Conservation (phyloP, 1,140 invertebrate genomes). For the Drosophila funebris region DNA sequence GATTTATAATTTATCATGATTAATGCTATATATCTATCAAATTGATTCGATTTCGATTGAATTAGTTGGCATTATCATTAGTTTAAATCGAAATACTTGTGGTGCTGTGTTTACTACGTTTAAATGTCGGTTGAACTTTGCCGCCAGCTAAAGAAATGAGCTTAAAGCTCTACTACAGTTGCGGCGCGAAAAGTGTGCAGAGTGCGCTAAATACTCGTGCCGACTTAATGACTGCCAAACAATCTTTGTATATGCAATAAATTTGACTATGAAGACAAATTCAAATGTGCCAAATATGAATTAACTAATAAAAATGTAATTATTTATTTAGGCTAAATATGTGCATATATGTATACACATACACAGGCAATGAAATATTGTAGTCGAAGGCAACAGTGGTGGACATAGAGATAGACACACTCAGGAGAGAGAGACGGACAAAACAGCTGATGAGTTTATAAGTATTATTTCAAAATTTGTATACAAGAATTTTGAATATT, state of each 20-base stretch:
- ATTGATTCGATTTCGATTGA: too few relatives aligned
- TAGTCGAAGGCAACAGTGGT: not conserved
- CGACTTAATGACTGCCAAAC: not conserved
- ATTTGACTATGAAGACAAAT: not conserved
- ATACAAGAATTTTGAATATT: conserved; percentile 48
- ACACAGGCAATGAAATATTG: too few relatives aligned
- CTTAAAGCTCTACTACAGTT: conserved; percentile 28
- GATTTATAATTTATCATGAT: too few relatives aligned
- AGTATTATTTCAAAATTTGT: conserved; percentile 24
- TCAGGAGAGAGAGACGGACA: not conserved
- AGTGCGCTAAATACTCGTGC: not conserved
- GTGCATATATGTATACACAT: not conserved
- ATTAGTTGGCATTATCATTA: too few relatives aligned
- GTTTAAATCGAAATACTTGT: too few relatives aligned
- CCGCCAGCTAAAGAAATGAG: not conserved
- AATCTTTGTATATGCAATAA: conserved; percentile 2
- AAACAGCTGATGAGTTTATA: conserved; percentile 5
- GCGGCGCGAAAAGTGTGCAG: conserved; percentile 2
- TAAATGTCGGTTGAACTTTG: not conserved
- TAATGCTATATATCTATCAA: too few relatives aligned
- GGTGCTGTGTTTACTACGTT: not conserved
- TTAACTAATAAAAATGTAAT: not conserved
- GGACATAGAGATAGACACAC: not conserved
- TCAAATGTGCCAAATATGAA: not conserved
- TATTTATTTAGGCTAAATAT: not conserved